Evolutionary conservation across 1,140 invertebrate genomes (phyloP).

Genomic region (Copidosoma floridanum): DNA sequence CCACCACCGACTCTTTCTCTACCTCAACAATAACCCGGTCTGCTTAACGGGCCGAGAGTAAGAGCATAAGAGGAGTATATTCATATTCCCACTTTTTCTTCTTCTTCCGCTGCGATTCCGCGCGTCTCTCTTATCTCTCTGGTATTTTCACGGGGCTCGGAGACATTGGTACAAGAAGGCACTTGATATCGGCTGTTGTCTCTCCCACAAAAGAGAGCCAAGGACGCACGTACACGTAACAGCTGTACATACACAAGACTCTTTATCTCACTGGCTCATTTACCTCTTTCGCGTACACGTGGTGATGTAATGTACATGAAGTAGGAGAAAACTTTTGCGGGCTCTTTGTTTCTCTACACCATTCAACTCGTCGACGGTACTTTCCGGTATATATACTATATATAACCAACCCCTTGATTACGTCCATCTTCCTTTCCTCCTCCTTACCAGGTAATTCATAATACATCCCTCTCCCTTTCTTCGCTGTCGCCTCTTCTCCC

Average conservation of each 20-base stretch:
- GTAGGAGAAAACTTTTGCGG: too few species aligned
- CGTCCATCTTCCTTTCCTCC: not conserved
- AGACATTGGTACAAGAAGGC: too few species aligned
- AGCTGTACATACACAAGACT: not conserved
- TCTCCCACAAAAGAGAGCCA: too few species aligned
- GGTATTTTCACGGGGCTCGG: conserved; percentile 7
- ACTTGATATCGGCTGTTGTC: conserved; percentile 15
- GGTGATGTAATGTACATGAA: too few species aligned
- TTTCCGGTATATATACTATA: too few species aligned
- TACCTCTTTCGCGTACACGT: too few species aligned
- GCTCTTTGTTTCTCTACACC: too few species aligned
- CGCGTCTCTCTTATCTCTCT: conserved; percentile 2
- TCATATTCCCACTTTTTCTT: too few species aligned
- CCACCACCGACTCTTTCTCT: too few species aligned
- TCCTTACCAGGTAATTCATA: not conserved
- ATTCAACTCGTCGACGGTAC: too few species aligned
- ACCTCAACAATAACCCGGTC: not conserved
- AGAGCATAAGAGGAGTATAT: not conserved
- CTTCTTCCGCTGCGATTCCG: not conserved
- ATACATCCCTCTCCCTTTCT: not conserved
- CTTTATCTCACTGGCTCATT: not conserved
- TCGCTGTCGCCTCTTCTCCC: not conserved
- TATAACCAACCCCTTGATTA: too few species aligned
- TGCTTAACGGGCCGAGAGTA: conserved; percentile 11
- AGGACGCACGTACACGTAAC: too few species aligned